A percentile compares a stretch with the other conserved stretches of the same genome.
Conservation (phyloP, 2,888 invertebrate genomes). For the Syrphus vitripennis region DNA sequence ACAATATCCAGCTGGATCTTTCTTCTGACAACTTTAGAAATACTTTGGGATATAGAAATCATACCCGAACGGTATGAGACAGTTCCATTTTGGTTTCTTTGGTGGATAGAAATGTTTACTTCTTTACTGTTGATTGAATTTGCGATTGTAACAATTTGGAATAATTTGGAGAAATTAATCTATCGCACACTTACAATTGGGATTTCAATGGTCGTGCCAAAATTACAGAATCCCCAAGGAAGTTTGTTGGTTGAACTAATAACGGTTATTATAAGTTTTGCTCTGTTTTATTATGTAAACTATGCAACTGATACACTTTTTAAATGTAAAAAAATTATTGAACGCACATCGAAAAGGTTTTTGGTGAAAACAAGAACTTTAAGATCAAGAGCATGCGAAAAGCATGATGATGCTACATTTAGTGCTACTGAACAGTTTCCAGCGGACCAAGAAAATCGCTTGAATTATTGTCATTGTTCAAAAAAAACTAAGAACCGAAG, state of each 20-base stretch:
- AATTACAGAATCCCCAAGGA: background rate
- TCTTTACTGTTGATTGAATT: slow-evolving; percentile 38
- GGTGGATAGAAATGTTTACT: slow-evolving; percentile 13
- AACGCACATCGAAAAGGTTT: background rate
- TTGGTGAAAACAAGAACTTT: background rate
- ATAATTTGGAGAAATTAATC: slow-evolving; percentile 40
- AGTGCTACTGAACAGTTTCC: background rate
- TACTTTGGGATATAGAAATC: slow-evolving; percentile 36
- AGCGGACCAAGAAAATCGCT: background rate
- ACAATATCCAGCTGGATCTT: slow-evolving; percentile 48
- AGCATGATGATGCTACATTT: background rate
- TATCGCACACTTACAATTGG: background rate
- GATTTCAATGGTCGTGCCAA: background rate
- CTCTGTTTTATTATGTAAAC: slow-evolving; percentile 10
- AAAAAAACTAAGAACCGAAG: background rate
- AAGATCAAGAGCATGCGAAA: background rate
- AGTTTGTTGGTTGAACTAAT: background rate
- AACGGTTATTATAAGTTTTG: background rate
- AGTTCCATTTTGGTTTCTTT: slow-evolving; percentile 1
- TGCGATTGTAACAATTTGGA: slow-evolving; percentile 32
- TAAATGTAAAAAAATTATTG: background rate
- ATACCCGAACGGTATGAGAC: slow-evolving; percentile 33
- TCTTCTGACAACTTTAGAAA: slow-evolving; percentile 28
- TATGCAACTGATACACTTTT: slow-evolving; percentile 27
- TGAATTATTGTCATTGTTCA: background rate